Conservation (phyloP, 1,140 invertebrate species). For the Euura lappo region DNA sequence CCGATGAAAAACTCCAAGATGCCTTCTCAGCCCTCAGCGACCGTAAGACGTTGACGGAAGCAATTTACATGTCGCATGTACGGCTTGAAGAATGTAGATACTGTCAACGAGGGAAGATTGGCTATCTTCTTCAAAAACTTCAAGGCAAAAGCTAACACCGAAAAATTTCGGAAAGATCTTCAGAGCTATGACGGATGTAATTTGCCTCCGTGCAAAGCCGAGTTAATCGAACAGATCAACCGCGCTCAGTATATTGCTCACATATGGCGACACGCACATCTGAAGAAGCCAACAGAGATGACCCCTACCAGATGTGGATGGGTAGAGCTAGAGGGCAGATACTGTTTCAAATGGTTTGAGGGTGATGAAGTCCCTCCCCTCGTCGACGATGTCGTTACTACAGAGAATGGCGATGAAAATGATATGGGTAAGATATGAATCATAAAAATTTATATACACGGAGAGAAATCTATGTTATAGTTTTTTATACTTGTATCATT, state of each 20-base stretch:
- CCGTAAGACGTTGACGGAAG: too few relatives aligned
- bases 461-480: too few relatives aligned
- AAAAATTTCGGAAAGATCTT: background rate
- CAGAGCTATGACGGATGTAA: background rate
- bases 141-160: background rate
- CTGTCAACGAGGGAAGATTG: background rate
- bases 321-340: too few relatives aligned
- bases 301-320: background rate
- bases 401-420: too few relatives aligned
- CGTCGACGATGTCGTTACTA: too few relatives aligned
- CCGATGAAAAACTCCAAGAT: constrained; percentile 25
- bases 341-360: too few relatives aligned
- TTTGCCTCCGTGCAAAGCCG: background rate
- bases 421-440: too few relatives aligned
- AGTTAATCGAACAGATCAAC: background rate
- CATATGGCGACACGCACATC: background rate
- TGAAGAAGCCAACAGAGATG: background rate
- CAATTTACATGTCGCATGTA: background rate
- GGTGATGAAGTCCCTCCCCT: too few relatives aligned
- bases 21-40: too few relatives aligned
- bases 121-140: background rate
- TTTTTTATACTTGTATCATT: too few relatives aligned
- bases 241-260: background rate
- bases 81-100: background rate
- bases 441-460: too few relatives aligned